phyloP scores from a whole-genome alignment of 2,888 invertebrate genomes.

The Aricia artaxerxes region DNA sequence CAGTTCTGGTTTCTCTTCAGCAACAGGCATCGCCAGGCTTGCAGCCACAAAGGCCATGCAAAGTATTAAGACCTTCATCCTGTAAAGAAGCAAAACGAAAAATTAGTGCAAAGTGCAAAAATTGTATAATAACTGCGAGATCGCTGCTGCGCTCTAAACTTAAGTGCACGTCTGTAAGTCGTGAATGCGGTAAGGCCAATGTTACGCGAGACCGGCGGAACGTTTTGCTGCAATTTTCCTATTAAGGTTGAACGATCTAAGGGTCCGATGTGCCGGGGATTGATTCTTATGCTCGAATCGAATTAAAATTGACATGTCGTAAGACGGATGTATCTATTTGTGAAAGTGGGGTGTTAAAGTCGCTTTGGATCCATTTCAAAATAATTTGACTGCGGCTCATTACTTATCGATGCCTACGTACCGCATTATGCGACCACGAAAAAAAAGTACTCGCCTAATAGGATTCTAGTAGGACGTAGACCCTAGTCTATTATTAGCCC shows the following conservation, averaged over 20 bases:
- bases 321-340: constrained; percentile 73
- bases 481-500: constrained; percentile 65
- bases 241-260: constrained; percentile 72
- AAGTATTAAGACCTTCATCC: constrained; percentile 84
- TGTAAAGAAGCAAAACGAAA: constrained; percentile 63
- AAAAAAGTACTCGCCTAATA: constrained; percentile 10
- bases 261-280: constrained; percentile 62
- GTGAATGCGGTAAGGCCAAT: constrained; percentile 76
- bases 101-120: constrained; percentile 57
- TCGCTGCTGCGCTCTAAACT: constrained; percentile 47
- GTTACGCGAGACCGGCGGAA: constrained; percentile 65
- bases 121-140: constrained; percentile 48
- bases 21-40: constrained; percentile 82
- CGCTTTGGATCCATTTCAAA: constrained; percentile 42
- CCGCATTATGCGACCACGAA: neutral
- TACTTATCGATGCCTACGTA: neutral
- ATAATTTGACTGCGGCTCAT: neutral
- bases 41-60: constrained; percentile 80
- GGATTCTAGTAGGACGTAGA: constrained; percentile 49
- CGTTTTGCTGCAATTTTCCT: constrained; percentile 71
- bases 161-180: constrained; percentile 65
- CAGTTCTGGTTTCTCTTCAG: constrained; percentile 63
- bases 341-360: constrained; percentile 56
- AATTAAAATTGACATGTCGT: constrained; percentile 60
- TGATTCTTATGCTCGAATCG: constrained; percentile 56